Conservation (phyloP, 1,140 invertebrate species). For the Aphidius ervi region DNA sequence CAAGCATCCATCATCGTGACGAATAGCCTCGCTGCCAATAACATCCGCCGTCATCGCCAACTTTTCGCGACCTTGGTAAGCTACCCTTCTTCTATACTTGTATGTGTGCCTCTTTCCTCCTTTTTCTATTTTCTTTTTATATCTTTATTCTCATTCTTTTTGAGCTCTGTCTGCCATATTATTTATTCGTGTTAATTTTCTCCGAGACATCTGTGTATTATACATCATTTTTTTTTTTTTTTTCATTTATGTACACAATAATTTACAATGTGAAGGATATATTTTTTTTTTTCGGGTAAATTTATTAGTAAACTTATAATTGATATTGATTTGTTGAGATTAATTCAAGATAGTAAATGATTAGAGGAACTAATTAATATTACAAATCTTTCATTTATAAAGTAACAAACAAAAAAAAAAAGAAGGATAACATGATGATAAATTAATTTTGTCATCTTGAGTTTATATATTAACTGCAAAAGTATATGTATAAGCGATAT, state of each 20-base stretch:
- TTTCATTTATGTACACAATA: neutral
- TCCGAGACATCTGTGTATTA: constrained; percentile 9
- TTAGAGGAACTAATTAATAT: too few relatives aligned
- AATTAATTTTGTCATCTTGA: too few relatives aligned
- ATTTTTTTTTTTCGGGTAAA: neutral
- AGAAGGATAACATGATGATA: too few relatives aligned
- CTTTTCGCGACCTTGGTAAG: constrained; percentile 40
- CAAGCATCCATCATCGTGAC: constrained; percentile 53
- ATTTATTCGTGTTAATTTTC: constrained; percentile 26
- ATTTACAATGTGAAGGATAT: neutral
- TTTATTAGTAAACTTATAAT: too few relatives aligned
- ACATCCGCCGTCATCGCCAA: constrained; percentile 54
- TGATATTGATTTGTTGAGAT: too few relatives aligned
- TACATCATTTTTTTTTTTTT: constrained; percentile 5
- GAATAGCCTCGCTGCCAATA: constrained; percentile 54
- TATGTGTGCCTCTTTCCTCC: constrained; percentile 14
- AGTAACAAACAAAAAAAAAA: too few relatives aligned
- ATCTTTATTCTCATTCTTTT: neutral
- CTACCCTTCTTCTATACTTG: constrained; percentile 8
- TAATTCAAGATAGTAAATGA: too few relatives aligned
- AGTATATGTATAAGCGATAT: too few relatives aligned
- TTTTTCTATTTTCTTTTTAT: constrained; percentile 15
- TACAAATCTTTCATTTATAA: too few relatives aligned
- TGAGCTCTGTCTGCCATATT: constrained; percentile 6
- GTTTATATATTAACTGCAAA: too few relatives aligned